Base-by-base conservation (phyloP, 2,113 vertebrate species). In the Paracanthobrama guichenoti region DNA sequence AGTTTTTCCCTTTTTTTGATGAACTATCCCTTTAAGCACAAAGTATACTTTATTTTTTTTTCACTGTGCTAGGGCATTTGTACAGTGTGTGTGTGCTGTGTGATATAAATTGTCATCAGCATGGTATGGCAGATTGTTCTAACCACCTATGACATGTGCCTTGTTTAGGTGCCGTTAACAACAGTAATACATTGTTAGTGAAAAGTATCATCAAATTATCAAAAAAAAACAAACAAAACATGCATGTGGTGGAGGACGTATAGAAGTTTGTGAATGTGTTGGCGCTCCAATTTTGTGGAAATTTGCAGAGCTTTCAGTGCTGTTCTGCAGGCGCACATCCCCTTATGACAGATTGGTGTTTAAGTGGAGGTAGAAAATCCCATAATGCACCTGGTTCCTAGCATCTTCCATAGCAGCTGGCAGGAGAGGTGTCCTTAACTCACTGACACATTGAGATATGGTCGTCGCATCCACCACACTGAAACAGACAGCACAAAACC, bases 331-430 rank as follows among this genome's bases (percentile, higher is more conserved):
- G 42, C 6, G 6, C 13, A 39, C 67, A 39, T 28, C 53, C 46
- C 12, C 24, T 53, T 53, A 18, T 75, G 13, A 75, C 72, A 75
- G 24, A 48, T 18, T 53, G 24, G 3, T 53, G 14, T 75, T 75
- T 26, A 75, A 50, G n/a, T 75, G 44, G 7, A 53, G 24, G 14
- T 31, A 48, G 24, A 75, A 75, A 75, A 31, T 24, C 64, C 46
- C 64, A 81, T 79, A 69, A 84, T 59, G 79, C 80, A 98, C 97
- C 95, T 99, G 97, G 85, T 92, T 93, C 92, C 94, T 96, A 50
- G 92, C 89, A 69, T 95, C 92, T 85, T 96, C 94, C 44, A 16
- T 84, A 20, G 94, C 93, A 88, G 90, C 91, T 2, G 90, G 92
- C 26, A 88, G 90, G 53, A 93, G 81, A 85, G 91, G 93, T 31